Base-by-base conservation (phyloP, 2,888 invertebrate genomes). In the Lobophora halterata region DNA sequence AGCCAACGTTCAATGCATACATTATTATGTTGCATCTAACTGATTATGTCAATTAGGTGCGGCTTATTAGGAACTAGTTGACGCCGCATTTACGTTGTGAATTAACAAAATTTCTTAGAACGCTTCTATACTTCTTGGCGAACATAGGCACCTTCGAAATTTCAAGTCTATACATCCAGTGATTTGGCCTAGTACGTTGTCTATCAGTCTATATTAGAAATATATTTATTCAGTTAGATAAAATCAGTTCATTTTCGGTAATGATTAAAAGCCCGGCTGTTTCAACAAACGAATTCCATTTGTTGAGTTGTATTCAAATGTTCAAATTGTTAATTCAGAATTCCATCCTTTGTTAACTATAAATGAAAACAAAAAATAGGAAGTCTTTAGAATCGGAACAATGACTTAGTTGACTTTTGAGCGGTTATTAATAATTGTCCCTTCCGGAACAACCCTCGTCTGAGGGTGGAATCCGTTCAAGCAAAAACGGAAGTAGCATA, bases 401-500 rank as follows among this genome's bases (percentile, higher is more conserved):
- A 79, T 71, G 63, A 68, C 52, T 57, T 60, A 56, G 73, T 77
- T 81, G 78, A 79, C 80, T 82, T 74, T 73, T 66, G 69, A 76
- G 67, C 69, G 62, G 65, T 75, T 81, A 79, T 75, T 76, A 75
- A 75, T 73, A 77, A 75, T 71, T 68, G 77, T 75, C 73, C 78
- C 72, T 79, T 81, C 82, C 82, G 81, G 78, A 80, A 70, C 83
- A 80, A 64, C 82, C 83, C 81, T 74, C 62, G 51, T 48, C 53
- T 53, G 61, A 65, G 83, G 83, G 82, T 79, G 73, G 64, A 69
- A 73, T 65, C 65, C 73, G 68, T 67, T 77, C 61, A 61, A 56
- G 68, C 71, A 61, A 81, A 82, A 83, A 75, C 86, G 87, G 87
- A 87, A 86, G 83, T 83, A 78, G 68, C 79, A 79, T 79, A 67